Evolutionary conservation across 2,113 vertebrate species (phyloP), one percentile per base, ranked within the genome.

Genomic region (Phylloscopus whistleri): DNA sequence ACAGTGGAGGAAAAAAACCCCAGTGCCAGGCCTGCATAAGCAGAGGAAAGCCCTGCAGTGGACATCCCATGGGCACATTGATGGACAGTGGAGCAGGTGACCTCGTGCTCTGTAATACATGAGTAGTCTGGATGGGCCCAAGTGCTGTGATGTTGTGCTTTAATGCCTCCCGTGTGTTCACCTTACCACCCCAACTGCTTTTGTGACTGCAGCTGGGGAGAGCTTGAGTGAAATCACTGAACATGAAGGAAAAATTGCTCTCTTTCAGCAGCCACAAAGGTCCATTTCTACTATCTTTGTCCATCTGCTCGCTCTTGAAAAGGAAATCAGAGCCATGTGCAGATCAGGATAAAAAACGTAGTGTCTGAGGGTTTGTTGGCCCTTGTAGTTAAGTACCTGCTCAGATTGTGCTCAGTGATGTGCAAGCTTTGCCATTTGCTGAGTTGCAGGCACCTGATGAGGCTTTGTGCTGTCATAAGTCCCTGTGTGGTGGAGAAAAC

Each of bases 111-210:
- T 5, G 1, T 74, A 37, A 43, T 10, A 66, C 0, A 21, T 73
- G 55, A 67, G 68, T 13, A 35, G 48, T 21, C 58, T 39, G 51
- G 37, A 6, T 70, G 51, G 37, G 12, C 12, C 66, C 28, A 30
- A 37, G 79, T 26, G 44, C 56, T 75, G 22, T 16, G 19, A 49
- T 51, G 48, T 67, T n/a, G 35, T 31, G 46, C 59, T 80, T 64
- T 92, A 87, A 70, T 58, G 63, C 55, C 89, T 91, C 43, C 68
- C 43, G 18, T 70, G 46, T 52, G 41, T 53, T 89, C 27, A 5
- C 8, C 9, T n/a, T n/a, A 73, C 80, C 5, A 2, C 24, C 30
- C 13, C 2, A 2, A 17, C 51, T 1, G 4, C 51, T 77, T 41
- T 39, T 66, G 21, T 60, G 62, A 15, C 64, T 77, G 69, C 30